Conservation (phyloP, 2,113 vertebrate species). For the Coryphaenoides rupestris region DNA sequence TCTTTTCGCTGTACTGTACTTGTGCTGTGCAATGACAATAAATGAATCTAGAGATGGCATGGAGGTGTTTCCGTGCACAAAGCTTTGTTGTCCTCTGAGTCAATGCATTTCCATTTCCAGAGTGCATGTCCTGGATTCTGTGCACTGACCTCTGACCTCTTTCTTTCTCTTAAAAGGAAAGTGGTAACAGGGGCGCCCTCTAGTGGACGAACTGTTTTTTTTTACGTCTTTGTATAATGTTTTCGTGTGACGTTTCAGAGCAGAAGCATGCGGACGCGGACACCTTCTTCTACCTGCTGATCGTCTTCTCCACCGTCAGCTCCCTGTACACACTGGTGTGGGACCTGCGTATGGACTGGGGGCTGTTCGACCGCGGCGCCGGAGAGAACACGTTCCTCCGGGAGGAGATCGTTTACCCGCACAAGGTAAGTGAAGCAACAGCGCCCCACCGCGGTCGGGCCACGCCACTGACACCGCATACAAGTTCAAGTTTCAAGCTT, state of each 20-base stretch:
- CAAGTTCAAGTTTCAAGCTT: no score
- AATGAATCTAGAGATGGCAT: no score
- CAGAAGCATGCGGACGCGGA: conserved; percentile 81
- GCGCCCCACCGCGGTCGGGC: no score
- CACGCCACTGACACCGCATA: no score
- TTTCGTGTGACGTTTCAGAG: conserved; percentile 70
- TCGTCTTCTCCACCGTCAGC: conserved; percentile 87
- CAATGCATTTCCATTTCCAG: no score
- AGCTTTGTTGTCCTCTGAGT: no score
- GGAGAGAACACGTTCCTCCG: conserved; percentile 97
- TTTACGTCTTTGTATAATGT: no score
- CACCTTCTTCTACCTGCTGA: conserved; percentile 96
- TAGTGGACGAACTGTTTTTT: conserved; percentile 61
- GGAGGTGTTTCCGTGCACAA: no score
- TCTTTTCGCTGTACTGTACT: no score
- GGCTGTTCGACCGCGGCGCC: conserved; percentile 93
- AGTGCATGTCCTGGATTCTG: background rate
- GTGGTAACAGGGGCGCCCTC: conserved; percentile 49
- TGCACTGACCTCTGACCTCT: background rate
- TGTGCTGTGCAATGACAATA: no score
- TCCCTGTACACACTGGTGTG: conserved; percentile 96
- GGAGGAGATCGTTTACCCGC: conserved; percentile 98
- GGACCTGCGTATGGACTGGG: conserved; percentile 99
- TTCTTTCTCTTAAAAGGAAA: no score
- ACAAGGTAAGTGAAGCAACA: conserved; percentile 83